Conservation (phyloP, 1,140 invertebrate genomes). For the Bombus fervidus region DNA sequence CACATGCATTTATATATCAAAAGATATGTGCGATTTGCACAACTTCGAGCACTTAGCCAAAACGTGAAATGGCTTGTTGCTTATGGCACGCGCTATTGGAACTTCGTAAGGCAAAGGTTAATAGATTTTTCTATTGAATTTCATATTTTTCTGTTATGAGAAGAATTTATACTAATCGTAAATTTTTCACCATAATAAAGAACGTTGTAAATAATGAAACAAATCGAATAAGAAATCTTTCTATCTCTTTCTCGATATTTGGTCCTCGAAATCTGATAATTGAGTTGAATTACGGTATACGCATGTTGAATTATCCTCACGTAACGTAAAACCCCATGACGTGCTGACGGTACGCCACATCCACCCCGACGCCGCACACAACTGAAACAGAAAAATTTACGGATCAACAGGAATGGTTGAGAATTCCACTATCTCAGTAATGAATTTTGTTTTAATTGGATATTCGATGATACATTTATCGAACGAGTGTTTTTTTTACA, state of each 20-base stretch:
- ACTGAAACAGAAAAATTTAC: slow-evolving; percentile 77
- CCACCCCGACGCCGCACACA: slow-evolving; percentile 80
- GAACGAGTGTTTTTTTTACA: no score
- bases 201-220: not conserved
- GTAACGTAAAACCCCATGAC: slow-evolving; percentile 80
- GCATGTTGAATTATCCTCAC: slow-evolving; percentile 79
- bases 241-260: not conserved
- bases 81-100: no score
- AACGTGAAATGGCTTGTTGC: no score
- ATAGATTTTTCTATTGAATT: not conserved
- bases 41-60: no score
- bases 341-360: slow-evolving; percentile 79
- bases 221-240: not conserved
- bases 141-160: not conserved
- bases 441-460: slow-evolving; percentile 22
- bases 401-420: not conserved
- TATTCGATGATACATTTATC: not conserved
- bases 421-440: no score
- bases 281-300: slow-evolving; percentile 74
- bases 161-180: not conserved
- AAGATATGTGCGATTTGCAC: no score
- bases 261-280: slow-evolving; percentile 61
- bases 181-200: not conserved
- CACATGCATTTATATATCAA: no score
- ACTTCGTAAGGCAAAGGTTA: no score